Base-by-base conservation (phyloP, 2,113 vertebrate genomes). In the Penelope pileata region DNA sequence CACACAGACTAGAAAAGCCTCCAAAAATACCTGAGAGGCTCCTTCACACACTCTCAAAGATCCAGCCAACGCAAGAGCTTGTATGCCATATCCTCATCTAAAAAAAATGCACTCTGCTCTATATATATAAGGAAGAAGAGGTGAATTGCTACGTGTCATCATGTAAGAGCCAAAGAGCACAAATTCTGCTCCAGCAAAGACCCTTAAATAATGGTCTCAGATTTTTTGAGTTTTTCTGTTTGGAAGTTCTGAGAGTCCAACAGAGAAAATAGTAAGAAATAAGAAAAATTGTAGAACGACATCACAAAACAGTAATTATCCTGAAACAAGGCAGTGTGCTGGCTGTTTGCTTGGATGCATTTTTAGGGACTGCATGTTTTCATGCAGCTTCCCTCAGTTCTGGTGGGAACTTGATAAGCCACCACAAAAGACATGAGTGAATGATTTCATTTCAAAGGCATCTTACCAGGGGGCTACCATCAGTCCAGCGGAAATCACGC, bases 401-500 rank as follows among this genome's bases (percentile, higher is more conserved):
- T 73, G 24, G 9, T 87, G 66, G 66, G 80, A 96, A 82, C 88
- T 81, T 64, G 50, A 90, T 80, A 79, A 63, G 48, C 6, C 59
- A 90, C 45, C 32, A 89, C 47, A 95, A 74, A 80, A 84, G 34
- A 64, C 91, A 76, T 18, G 27, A 69, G 16, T 36, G 19, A n/a
- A 29, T 87, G 78, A 85, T 83, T 92, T 78, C 4, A 78, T 75
- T 92, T 80, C 23, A 23, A 83, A 96, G 48, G 62, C 80, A 74
- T 97, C 98, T 99, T 98, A 99, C 99, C 99, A 99, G 96, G 5
- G 98, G 90, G 66, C 98, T 98, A 88, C 99, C 98, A 93, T 99
- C 99, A 13, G 99, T 99, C 99, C 99, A 99, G 38, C 98, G 99
- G 98, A 99, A 99, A 96, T 99, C 99, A 34, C 97, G 98, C 95